Percentiles rank a stretch among this genome's conserved stretches.
Evolutionary conservation across 2,888 invertebrate species (phyloP).

Genomic region (Cheilosia grossa): DNA sequence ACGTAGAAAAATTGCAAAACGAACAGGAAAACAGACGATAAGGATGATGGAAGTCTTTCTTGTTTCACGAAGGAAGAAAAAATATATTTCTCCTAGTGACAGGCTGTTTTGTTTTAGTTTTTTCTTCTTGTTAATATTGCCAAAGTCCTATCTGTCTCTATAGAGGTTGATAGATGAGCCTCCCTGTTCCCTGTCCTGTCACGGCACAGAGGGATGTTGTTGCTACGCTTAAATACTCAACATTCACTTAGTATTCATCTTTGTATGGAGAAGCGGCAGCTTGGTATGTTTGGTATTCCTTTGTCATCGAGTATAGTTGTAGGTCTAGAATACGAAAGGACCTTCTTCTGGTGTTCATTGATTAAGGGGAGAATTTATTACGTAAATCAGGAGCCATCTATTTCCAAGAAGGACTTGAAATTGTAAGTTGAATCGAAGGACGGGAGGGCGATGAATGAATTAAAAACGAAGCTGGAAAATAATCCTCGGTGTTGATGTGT

Average conservation of each 20-base stretch:
- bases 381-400: constrained; percentile 50
- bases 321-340: constrained; percentile 66
- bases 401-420: constrained; percentile 29
- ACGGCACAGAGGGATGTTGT: constrained; percentile 4
- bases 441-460: constrained; percentile 11
- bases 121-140: constrained; percentile 53
- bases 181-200: constrained; percentile 3
- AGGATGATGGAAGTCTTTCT: constrained; percentile 46
- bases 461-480: constrained; percentile 9
- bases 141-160: constrained; percentile 58
- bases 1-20: constrained; percentile 60
- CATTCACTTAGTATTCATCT: constrained; percentile 46
- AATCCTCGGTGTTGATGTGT: neutral
- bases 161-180: constrained; percentile 69
- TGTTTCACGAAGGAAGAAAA: constrained; percentile 7
- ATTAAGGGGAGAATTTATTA: constrained; percentile 51
- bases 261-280: constrained; percentile 44
- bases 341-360: constrained; percentile 45
- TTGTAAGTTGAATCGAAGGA: constrained; percentile 46
- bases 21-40: constrained; percentile 9
- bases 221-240: constrained; percentile 53
- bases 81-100: constrained; percentile 43
- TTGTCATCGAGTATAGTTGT: constrained; percentile 55
- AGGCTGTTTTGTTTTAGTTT: constrained; percentile 17
- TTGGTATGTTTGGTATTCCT: constrained; percentile 70